These are phyloP conservation scores for Dyspetes luteomarginatus DNA, from an alignment of 2,888 invertebrate genomes.

Conservation along the genomic window DNA sequence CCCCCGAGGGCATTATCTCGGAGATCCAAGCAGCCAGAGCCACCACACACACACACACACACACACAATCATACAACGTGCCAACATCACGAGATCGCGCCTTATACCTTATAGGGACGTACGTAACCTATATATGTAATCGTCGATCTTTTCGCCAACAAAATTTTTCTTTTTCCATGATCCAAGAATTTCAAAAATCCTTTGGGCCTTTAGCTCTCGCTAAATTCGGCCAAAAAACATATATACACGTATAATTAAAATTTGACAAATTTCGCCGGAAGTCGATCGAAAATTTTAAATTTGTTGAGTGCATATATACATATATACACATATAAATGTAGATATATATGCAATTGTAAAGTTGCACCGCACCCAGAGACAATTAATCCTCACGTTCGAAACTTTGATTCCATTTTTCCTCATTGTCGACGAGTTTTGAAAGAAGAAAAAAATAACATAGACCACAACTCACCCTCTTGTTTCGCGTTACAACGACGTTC, in stretches of 20 bases:
- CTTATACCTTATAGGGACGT: conserved; percentile 50
- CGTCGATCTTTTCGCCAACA: conserved; percentile 6
- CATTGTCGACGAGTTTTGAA: background rate
- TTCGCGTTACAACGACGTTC: conserved; percentile 70
- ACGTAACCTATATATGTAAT: conserved; percentile 54
- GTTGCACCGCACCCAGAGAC: conserved; percentile 25
- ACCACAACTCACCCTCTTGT: conserved; percentile 56
- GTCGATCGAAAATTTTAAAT: too few species aligned
- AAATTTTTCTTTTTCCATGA: conserved; percentile 24
- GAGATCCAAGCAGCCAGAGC: conserved; percentile 55
- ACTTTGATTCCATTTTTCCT: conserved; percentile 3
- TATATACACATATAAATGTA: background rate
- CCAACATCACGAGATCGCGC: conserved; percentile 35
- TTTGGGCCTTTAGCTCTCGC: conserved; percentile 42
- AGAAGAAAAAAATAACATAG: background rate
- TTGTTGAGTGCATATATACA: background rate
- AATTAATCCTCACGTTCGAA: conserved; percentile 18
- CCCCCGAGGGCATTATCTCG: conserved; percentile 51
- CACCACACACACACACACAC: background rate
- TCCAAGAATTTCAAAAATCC: background rate
- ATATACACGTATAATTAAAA: too few species aligned
- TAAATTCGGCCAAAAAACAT: too few species aligned
- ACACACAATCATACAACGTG: background rate
- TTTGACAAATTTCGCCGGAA: too few species aligned
- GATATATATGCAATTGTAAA: conserved; percentile 10